These are phyloP conservation scores for Drymodes brunneopygia DNA, from an alignment of 2,113 vertebrate genomes.

Conservation along the genomic window DNA sequence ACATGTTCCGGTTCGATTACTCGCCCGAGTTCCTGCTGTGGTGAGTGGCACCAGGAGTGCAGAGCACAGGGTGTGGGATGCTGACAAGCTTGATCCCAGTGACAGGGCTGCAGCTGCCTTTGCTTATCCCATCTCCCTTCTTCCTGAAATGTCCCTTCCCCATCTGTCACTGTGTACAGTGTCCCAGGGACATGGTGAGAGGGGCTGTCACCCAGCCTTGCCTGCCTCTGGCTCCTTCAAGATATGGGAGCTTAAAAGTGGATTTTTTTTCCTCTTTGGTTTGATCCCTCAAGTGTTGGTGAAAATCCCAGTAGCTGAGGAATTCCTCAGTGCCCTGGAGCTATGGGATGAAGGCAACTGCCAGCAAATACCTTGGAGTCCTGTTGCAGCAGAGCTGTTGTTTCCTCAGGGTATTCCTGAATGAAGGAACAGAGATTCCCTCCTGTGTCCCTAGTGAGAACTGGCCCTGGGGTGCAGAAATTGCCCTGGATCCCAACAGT, in stretches of 20 bases:
- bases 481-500: background rate
- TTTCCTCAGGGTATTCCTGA: background rate
- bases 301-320: background rate
- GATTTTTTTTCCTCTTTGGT: background rate
- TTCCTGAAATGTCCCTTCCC: background rate
- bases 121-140: background rate
- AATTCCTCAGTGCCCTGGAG: background rate
- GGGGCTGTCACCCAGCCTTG: background rate
- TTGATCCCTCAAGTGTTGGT: background rate
- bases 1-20: constrained; percentile 99
- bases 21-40: constrained; percentile 96
- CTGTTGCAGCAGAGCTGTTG: background rate
- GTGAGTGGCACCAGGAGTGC: constrained; percentile 68
- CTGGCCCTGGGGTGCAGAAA: background rate
- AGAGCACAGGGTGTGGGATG: background rate
- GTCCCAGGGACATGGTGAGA: background rate
- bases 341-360: background rate
- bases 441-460: background rate
- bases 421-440: background rate
- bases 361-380: background rate
- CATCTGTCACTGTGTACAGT: background rate
- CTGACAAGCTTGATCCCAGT: background rate
- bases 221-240: background rate
- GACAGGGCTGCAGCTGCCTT: background rate
- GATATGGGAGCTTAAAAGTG: background rate